Base-by-base conservation (phyloP, 2,113 vertebrate species). In the Passer montanus region DNA sequence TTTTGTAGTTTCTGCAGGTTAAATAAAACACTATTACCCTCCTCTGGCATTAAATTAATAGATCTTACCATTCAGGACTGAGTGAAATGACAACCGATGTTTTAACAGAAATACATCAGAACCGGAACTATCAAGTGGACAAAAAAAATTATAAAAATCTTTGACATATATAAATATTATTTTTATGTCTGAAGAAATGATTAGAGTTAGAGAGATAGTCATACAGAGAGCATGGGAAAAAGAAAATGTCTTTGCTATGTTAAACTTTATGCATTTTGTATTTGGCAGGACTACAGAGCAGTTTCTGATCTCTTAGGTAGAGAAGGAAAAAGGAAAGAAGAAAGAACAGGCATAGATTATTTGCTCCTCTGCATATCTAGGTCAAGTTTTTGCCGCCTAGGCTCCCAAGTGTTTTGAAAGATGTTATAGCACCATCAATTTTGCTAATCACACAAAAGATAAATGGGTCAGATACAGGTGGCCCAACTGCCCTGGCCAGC, bases 361-460 rank as follows among this genome's bases (percentile, higher is more conserved):
- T 84, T 81, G 55, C 33, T 94, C 23, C 28, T n/a, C 6, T 82
- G 67, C 30, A 59, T 69, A 77, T 90, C 68, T 90, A 83, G 72
- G 75, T 80, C 94, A 87, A 35, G 47, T 59, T 92, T 43, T 58
- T 70, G 55, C 59, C 67, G 60, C 50, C 27, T 28, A 44, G 68
- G 43, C 50, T 92, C 73, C 72, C 60, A n/a, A 56, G 43, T 0
- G 1, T 67, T 86, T 94, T 80, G 43, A 81, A 89, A 93, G 55
- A 60, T 88, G 43, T 59, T 89, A 70, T 2, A 52, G 49, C 31
- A 79, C 46, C 66, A 82, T 91, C 72, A 82, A 67, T 95, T 92
- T 96, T 55, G 39, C 62, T 95, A 94, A 95, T 91, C 58, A 83
- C 33, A 67, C 55, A n/a, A 66, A 87, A 87, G 80, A 87, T 69